A percentile compares a stretch with the other conserved stretches of the same genome.
These are phyloP conservation scores for Rhingia campestris DNA, from an alignment of 2,888 invertebrate species.

Conservation along the genomic window DNA sequence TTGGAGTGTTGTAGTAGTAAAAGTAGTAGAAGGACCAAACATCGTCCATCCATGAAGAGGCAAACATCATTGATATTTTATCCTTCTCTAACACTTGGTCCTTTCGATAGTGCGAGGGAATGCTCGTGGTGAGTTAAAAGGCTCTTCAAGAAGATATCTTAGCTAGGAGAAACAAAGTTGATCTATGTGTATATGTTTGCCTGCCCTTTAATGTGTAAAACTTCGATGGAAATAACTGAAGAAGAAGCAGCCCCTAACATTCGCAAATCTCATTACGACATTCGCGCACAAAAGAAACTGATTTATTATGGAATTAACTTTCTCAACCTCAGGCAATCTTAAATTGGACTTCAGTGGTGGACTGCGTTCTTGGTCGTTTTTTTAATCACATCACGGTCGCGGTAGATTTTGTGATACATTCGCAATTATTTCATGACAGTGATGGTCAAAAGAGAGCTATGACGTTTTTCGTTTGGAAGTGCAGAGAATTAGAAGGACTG, in stretches of 20 bases:
- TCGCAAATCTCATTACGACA: slow-evolving; percentile 64
- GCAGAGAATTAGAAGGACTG: neutral
- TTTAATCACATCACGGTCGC: slow-evolving; percentile 1
- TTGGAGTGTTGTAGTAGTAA: slow-evolving; percentile 4
- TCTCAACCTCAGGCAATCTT: slow-evolving; percentile 47
- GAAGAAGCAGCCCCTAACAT: slow-evolving; percentile 46
- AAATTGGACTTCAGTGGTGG: slow-evolving; percentile 30
- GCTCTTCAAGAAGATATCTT: slow-evolving; percentile 8
- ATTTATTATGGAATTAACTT: slow-evolving; percentile 69
- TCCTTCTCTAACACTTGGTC: slow-evolving; percentile 22
- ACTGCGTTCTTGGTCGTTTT: neutral
- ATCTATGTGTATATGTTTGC: neutral
- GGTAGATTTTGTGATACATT: slow-evolving; percentile 1
- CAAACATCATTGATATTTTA: slow-evolving; percentile 68
- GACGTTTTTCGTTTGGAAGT: neutral
- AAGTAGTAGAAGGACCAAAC: slow-evolving; percentile 3
- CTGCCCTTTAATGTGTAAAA: neutral
- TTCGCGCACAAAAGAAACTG: slow-evolving; percentile 47
- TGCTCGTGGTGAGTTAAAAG: slow-evolving; percentile 1
- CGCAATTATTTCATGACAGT: slow-evolving; percentile 15
- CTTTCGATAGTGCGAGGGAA: slow-evolving; percentile 2
- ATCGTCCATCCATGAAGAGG: slow-evolving; percentile 43
- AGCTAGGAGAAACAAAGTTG: neutral
- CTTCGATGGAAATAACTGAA: slow-evolving; percentile 53
- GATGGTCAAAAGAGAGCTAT: slow-evolving; percentile 29